Base-by-base conservation (phyloP, 2,797 vertebrate genomes). In the Poecilia picta region DNA sequence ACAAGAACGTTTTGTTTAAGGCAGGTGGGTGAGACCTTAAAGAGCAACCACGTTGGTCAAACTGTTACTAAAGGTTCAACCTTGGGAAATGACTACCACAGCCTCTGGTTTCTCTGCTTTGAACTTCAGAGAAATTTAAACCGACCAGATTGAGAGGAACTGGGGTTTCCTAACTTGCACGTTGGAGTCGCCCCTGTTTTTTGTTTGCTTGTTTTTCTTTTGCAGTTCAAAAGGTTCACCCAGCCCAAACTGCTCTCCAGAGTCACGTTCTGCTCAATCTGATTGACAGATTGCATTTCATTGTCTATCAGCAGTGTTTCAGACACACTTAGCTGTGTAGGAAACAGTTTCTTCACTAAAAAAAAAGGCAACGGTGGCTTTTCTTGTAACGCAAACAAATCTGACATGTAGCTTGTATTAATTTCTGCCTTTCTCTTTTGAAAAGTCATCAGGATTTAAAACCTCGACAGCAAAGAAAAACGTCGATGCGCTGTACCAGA, bases 401-500 rank as follows among this genome's bases (percentile, higher is more conserved):
- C n/a, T 41, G 77, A 51, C 25, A 74, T 41, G 77, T 79, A 59
- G 46, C 62, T 47, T 79, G 3, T 75, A 68, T 57, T 43, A 7
- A 16, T 77, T 23, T 53, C 76, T 47, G 79, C 85, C 78, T 81
- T 74, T 78, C 85, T 88, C 11, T 72, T 76, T 20, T 88, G 78
- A 80, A 88, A 88, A 88, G 82, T 72, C 86, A 88, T 81, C 78
- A 39, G 82, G 83, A 78, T 87, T 78, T 82, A 7, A 75, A 31
- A 51, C 31, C 39, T 28, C n/a, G 78, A 88, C 25, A 77, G 39
- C 25, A 82, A 33, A 66, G 28, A 11, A 23, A 75, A 74, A 71
- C 1, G 23, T 43, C 7, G n/a, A 79, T 59, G 51, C 80, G 93
- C 94, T 96, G 95, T 96, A 76, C 94, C 95, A 95, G 95, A 95